phyloP scores from a whole-genome alignment of 2,888 invertebrate genomes.

The Mechanitis messenoides region DNA sequence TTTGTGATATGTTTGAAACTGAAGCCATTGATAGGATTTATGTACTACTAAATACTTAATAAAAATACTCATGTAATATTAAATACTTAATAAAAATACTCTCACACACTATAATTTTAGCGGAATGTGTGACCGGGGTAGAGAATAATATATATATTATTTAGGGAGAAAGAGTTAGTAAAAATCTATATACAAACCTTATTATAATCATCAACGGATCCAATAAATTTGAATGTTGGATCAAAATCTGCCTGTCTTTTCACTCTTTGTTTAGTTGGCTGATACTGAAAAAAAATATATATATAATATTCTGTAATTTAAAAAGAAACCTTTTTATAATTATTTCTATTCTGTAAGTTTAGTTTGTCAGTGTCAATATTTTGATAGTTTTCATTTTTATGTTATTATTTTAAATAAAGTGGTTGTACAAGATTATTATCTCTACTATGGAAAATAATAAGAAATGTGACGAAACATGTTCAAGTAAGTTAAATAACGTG shows the following conservation, averaged over 20 bases:
- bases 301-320: background rate
- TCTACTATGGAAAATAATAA: slow-evolving; percentile 10
- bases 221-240: slow-evolving; percentile 87
- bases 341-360: background rate
- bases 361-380: slow-evolving; percentile 14
- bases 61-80: too few relatives aligned
- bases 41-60: too few relatives aligned
- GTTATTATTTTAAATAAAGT: background rate
- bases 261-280: slow-evolving; percentile 86
- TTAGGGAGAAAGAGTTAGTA: too few relatives aligned
- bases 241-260: slow-evolving; percentile 85
- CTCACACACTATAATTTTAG: too few relatives aligned
- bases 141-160: too few relatives aligned
- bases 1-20: too few relatives aligned
- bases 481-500: background rate
- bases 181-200: slow-evolving; percentile 48
- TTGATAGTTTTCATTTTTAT: slow-evolving; percentile 2
- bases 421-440: slow-evolving; percentile 1
- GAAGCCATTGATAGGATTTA: too few relatives aligned
- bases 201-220: slow-evolving; percentile 86
- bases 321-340: too few relatives aligned
- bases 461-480: slow-evolving; percentile 3
- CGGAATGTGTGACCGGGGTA: too few relatives aligned
- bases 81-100: too few relatives aligned
- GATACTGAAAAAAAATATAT: slow-evolving; percentile 77